phyloP scores from a whole-genome alignment of 2,797 vertebrate species.

The Psittacula derbiana region DNA sequence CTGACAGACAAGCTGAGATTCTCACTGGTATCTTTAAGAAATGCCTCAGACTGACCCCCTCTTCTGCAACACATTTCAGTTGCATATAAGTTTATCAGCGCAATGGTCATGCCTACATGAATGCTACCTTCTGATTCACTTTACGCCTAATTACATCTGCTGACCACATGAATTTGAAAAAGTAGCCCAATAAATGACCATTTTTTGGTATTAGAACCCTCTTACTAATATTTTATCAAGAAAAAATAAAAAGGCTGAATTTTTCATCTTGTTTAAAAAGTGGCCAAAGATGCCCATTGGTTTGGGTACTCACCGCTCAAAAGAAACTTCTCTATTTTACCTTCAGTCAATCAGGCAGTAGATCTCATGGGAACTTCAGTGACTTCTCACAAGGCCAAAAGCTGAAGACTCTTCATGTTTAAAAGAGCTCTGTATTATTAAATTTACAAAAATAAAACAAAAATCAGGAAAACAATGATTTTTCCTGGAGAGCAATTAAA shows the following conservation, averaged over 20 bases:
- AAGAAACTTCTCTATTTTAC: neutral
- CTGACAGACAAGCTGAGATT: neutral
- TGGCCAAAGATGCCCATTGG: neutral
- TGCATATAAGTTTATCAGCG: neutral
- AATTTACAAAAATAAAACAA: neutral
- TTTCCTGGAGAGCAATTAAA: neutral
- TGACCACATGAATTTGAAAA: neutral
- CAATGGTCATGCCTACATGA: neutral
- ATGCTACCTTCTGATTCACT: neutral
- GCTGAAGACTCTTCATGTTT: neutral
- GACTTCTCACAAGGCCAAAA: neutral
- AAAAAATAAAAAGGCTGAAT: neutral
- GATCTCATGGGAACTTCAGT: neutral
- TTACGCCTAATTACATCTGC: neutral
- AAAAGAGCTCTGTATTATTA: fast-evolving
- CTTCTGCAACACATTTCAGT: neutral
- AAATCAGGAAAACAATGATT: neutral
- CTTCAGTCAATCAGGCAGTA: neutral
- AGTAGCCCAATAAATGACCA: neutral
- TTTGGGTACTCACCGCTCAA: neutral
- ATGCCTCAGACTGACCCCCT: neutral
- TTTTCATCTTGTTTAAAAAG: neutral
- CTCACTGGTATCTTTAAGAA: neutral
- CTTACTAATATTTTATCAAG: neutral
- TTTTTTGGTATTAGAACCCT: neutral